Evolutionary conservation across 2,797 vertebrate genomes (phyloP).

Genomic region (Nyctalus aviator): DNA sequence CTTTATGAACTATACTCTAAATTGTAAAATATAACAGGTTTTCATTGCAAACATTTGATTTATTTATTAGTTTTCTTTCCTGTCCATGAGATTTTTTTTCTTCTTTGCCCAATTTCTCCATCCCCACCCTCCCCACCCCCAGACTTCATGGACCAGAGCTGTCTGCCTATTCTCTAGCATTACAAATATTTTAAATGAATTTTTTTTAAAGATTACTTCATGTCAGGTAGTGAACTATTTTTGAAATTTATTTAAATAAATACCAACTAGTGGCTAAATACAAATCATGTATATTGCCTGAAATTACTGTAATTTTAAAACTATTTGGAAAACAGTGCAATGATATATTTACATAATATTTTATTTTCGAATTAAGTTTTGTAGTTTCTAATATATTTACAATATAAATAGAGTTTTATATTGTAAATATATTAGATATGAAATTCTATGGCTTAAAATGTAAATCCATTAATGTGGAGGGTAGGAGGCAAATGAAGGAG

Average conservation of each 20-base stretch:
- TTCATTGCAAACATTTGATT: not conserved
- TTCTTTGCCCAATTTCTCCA: not conserved
- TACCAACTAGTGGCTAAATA: not conserved
- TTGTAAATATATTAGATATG: not conserved
- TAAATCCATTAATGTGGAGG: not conserved
- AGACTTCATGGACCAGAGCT: not conserved
- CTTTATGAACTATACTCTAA: not conserved
- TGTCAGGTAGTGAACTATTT: not conserved
- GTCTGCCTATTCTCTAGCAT: not conserved
- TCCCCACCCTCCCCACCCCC: not conserved
- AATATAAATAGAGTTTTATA: not conserved
- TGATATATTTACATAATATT: not conserved
- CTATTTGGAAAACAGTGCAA: not conserved
- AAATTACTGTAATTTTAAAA: slow-evolving; percentile 1
- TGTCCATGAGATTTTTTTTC: not conserved
- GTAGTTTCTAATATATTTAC: too few species aligned
- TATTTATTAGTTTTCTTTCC: not conserved
- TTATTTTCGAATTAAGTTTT: not conserved
- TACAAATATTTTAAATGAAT: not conserved
- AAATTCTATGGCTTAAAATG: not conserved
- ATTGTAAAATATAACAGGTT: not conserved
- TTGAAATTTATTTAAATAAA: not conserved
- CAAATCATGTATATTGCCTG: not conserved
- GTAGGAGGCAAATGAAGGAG: not conserved
- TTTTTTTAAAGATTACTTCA: not conserved